Evolutionary conservation across 2,113 vertebrate species (phyloP).

Genomic region (Phylloscopus trochiloides): DNA sequence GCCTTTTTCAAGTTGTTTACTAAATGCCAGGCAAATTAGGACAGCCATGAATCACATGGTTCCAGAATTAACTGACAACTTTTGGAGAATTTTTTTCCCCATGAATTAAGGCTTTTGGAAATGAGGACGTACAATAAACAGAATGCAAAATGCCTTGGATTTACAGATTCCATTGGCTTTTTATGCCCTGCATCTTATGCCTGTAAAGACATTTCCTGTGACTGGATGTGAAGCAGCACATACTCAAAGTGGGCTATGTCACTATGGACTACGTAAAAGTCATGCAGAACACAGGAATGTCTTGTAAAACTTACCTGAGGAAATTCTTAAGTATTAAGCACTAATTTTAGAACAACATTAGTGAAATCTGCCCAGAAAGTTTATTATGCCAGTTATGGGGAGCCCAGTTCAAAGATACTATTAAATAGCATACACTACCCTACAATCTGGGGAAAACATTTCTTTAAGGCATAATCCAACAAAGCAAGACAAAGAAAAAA

Average conservation of each 20-base stretch:
- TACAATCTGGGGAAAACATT: not conserved
- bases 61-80: not conserved
- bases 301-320: not conserved
- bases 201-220: not conserved
- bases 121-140: not conserved
- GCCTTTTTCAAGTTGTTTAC: conserved; percentile 6
- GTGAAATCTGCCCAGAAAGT: not conserved
- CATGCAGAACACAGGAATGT: not conserved
- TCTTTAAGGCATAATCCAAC: not conserved
- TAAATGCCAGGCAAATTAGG: conserved; percentile 22
- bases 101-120: not conserved
- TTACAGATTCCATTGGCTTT: not conserved
- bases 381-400: not conserved
- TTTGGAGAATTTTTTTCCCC: not conserved
- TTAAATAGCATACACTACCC: not conserved
- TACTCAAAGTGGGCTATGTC: not conserved
- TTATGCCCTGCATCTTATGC: not conserved
- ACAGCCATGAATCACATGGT: not conserved
- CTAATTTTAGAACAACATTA: not conserved
- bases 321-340: not conserved
- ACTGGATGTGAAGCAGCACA: not conserved
- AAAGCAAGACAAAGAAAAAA: not conserved
- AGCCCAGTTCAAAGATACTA: not conserved
- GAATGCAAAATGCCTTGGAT: not conserved
- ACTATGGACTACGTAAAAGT: not conserved